These are phyloP conservation scores for Teleiodes luculella DNA, from an alignment of 2,888 invertebrate species.

Conservation along the genomic window DNA sequence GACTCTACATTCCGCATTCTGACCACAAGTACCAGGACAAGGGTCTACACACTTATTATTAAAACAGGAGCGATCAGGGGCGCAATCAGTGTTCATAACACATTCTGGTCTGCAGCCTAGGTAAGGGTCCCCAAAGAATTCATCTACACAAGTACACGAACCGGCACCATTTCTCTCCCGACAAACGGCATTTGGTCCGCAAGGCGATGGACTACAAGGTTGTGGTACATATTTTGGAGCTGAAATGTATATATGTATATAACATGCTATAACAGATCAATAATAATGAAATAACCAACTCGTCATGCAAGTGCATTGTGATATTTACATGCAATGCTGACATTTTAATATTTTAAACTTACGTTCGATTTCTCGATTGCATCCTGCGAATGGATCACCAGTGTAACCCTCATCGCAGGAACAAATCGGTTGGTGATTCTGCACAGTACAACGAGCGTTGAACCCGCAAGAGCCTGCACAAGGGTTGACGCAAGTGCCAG, in stretches of 20 bases:
- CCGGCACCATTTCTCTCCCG: slow-evolving; percentile 86
- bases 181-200: slow-evolving; percentile 88
- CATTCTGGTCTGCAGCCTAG: slow-evolving; percentile 89
- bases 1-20: slow-evolving; percentile 86
- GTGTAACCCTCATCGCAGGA: slow-evolving; percentile 85
- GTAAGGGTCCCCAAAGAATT: slow-evolving; percentile 88
- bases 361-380: slow-evolving; percentile 80
- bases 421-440: slow-evolving; percentile 87
- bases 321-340: slow-evolving; percentile 7
- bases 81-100: slow-evolving; percentile 87
- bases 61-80: slow-evolving; percentile 84
- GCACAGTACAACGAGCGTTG: slow-evolving; percentile 85
- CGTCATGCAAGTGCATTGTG: slow-evolving; percentile 20
- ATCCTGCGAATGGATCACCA: slow-evolving; percentile 89
- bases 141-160: slow-evolving; percentile 85
- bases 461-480: slow-evolving; percentile 87
- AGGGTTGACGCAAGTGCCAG: slow-evolving; percentile 85
- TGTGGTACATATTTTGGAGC: slow-evolving; percentile 78
- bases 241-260: slow-evolving; percentile 52
- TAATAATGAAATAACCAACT: not conserved
- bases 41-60: slow-evolving; percentile 89
- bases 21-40: slow-evolving; percentile 87
- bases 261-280: slow-evolving; percentile 26
- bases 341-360: slow-evolving; percentile 10
- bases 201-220: slow-evolving; percentile 88